A percentile compares a stretch with the other conserved stretches of the same genome.
Conservation (phyloP, 2,797 vertebrate genomes). For the Ctenochaetus hawaiiensis region DNA sequence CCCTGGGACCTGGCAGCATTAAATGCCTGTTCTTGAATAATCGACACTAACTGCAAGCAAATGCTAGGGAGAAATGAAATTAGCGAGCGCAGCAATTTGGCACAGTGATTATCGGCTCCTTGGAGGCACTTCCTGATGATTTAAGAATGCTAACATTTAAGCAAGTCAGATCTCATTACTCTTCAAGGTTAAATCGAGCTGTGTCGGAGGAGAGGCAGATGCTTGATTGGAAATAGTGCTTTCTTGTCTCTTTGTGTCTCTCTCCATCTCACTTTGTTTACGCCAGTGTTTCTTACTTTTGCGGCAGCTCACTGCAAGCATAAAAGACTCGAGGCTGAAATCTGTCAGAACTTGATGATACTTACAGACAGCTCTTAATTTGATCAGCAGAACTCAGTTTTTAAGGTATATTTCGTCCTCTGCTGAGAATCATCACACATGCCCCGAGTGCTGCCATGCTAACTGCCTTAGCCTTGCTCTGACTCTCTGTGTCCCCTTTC, state of each 20-base stretch:
- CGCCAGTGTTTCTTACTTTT: slow-evolving; percentile 52
- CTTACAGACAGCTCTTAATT: slow-evolving; percentile 78
- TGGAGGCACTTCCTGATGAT: slow-evolving; percentile 87
- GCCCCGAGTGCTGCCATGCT: slow-evolving; percentile 32
- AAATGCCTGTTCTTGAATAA: slow-evolving; percentile 91
- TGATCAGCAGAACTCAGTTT: slow-evolving; percentile 69
- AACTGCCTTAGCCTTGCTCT: slow-evolving; percentile 34
- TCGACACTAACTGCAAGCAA: slow-evolving; percentile 89
- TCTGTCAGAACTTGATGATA: slow-evolving; percentile 69
- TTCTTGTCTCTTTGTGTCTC: slow-evolving; percentile 59
- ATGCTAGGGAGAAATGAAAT: slow-evolving; percentile 89
- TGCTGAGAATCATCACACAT: slow-evolving; percentile 55
- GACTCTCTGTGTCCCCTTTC: slow-evolving; percentile 15
- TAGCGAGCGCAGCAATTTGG: slow-evolving; percentile 86
- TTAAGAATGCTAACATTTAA: slow-evolving; percentile 89
- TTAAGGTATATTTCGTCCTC: slow-evolving; percentile 70
- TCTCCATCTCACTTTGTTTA: slow-evolving; percentile 70
- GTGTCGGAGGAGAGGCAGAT: slow-evolving; percentile 76
- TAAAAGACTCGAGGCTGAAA: slow-evolving; percentile 54
- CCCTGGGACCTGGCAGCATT: slow-evolving; percentile 86
- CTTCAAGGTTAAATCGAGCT: slow-evolving; percentile 88
- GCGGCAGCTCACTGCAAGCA: slow-evolving; percentile 42
- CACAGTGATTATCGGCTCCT: slow-evolving; percentile 88
- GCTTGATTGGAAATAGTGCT: slow-evolving; percentile 80
- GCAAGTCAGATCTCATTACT: slow-evolving; percentile 90